Base-by-base conservation (phyloP, 2,797 vertebrate species). In the Pygocentrus nattereri region DNA sequence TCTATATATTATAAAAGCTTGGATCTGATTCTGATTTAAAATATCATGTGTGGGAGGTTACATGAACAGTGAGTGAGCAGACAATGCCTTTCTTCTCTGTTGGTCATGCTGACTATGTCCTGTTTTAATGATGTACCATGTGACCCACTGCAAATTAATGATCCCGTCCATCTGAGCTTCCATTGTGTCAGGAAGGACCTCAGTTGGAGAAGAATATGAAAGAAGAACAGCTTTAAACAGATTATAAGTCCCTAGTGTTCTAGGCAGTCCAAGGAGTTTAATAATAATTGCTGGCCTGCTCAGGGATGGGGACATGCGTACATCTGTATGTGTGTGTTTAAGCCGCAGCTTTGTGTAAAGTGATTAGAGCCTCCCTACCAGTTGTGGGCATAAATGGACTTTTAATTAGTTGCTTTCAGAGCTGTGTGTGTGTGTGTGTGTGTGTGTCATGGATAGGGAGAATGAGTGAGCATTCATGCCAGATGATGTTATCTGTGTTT, bases 401-500 rank as follows among this genome's bases (percentile, higher is more conserved):
- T 83, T 75, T 83, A 79, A 82, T 82, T 74, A 78, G 84, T 81
- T 52, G 75, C 83, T 87, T 90, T 64, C 80, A 67, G 78, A 44
- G 50, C 19, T 8, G 1, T 41, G 27, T 78, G 76, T 67, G 30
- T 44, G 56, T 76, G 47, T 58, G 54, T 77, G 69, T 89, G 58
- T 87, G 79, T 76, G 82, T 84, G 76, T 54, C 31, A 31, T 52
- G 30, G 11, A 61, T 58, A 65, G 34, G 72, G 23, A 49, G 54
- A 56, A 21, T 25, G 27, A 30, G 59, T 41, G 74, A 49, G 50
- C 76, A 59, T 72, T 34, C 7, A 87, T 85, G 81, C 79, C 83
- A 74, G 62, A 38, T 54, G 72, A 78, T 54, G 72, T 74, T 93
- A 87, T 90, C 90, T 92, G 89, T 87, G 90, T 93, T 86, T 92